Base-by-base conservation (phyloP, 2,888 invertebrate species). In the Hirtodrosophila alboralis region DNA sequence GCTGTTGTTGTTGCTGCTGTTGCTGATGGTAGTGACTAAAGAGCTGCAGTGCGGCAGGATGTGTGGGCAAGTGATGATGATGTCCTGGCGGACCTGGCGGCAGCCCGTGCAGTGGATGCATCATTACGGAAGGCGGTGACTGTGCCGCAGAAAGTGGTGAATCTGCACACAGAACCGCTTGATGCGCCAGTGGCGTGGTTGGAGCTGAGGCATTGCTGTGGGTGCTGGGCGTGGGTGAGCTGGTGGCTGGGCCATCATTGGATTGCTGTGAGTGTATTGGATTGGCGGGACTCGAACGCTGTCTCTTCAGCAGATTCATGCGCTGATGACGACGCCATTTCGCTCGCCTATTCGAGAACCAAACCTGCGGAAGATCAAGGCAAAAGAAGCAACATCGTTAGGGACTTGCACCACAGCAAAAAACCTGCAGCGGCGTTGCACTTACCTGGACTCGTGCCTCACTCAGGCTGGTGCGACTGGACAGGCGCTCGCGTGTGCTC, bases 271-370 rank as follows among this genome's bases (percentile, higher is more conserved):
- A 78, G 58, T 84, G 86, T 52, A 87, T 70, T 3, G 75, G 70
- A 61, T 77, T 81, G 36, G 84, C 81, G 57, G 89, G 90, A 64
- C 89, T 90, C 73, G 89, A 88, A 70, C 92, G 94, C 30, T 83
- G 81, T 86, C 95, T 94, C 92, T 96, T 96, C 91, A 97, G 94
- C 89, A 96, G 94, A 92, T 96, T 96, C 96, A 97, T 97, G 91
- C 97, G 95, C 92, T 97, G 97, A 92, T 97, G 97, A 89, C 97
- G 96, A 91, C 97, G 95, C 97, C 97, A 97, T 93, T 97, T 97
- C 91, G 97, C 97, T 92, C 97, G 95, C 94, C 97, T 96, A 95
- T 97, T 97, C 93, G 97, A 97, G 95, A 97, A 97, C 97, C 97
- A 97, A 94, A 97, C 97, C 97, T 97, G 44, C 3, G 0, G 5